Conservation (phyloP, 2,113 vertebrate genomes). For the Eidolon helvum region DNA sequence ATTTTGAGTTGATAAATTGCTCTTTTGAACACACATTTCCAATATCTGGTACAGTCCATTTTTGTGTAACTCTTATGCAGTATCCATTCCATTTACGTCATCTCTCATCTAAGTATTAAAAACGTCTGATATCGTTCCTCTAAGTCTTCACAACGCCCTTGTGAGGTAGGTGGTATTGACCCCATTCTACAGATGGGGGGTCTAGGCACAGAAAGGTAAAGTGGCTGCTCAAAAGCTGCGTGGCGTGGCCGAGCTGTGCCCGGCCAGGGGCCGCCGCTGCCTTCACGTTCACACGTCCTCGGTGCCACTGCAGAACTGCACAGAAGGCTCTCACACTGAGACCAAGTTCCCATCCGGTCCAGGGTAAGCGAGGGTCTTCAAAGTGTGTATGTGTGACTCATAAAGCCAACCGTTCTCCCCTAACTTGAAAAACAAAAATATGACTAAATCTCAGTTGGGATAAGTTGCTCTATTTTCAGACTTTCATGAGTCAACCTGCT, state of each 20-base stretch:
- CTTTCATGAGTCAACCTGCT: not conserved
- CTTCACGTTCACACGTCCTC: not conserved
- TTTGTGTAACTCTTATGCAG: not conserved
- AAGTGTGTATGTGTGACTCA: not conserved
- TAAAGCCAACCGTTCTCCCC: not conserved
- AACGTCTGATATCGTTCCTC: not conserved
- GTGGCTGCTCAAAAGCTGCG: not conserved
- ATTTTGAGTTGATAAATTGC: slow-evolving; percentile 62
- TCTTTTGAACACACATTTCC: not conserved
- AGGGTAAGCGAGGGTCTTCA: slow-evolving; percentile 5
- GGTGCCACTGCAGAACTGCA: not conserved
- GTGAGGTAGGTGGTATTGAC: slow-evolving; percentile 61
- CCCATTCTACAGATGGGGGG: slow-evolving; percentile 22
- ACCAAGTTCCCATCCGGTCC: not conserved
- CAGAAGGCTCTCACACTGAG: not conserved
- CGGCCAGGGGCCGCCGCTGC: not conserved
- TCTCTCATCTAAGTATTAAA: not conserved
- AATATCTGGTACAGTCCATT: accelerated
- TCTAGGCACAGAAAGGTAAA: slow-evolving; percentile 40
- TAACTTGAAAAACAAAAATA: not conserved
- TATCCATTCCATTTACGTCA: not conserved
- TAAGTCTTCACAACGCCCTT: slow-evolving; percentile 59
- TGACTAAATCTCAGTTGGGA: not conserved
- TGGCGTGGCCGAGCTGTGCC: accelerated
- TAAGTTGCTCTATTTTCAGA: not conserved